Evolutionary conservation across 2,797 vertebrate genomes (phyloP), one percentile per base, ranked within the genome.

Genomic region (Morus bassanus): DNA sequence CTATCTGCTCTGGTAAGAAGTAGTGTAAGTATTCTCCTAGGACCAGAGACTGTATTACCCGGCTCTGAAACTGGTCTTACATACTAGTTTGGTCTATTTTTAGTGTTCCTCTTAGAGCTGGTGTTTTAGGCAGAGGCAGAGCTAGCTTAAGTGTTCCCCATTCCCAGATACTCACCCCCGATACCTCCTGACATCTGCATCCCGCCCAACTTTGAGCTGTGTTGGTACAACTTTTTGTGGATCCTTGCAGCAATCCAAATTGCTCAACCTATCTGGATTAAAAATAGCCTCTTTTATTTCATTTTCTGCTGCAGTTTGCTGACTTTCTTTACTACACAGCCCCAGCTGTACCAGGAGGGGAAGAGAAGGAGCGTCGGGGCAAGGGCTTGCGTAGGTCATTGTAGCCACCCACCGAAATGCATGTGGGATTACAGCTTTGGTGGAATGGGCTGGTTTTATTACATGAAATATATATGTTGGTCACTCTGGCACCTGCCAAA

Each of bases 171-270:
- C 31, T 56, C 43, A 23, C 23, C 37, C 35, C 48, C 0, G 7
- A 8, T 33, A 12, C 27, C 18, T 25, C 6, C 14, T 30, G 13
- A 35, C n/a, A 64, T 69, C 81, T 1, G 0, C 37, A 33, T 68
- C 50, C 27, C 0, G 0, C 41, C n/a, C 1, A 1, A 13, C 13
- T 64, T 24, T 2, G 8, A 67, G 43, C 51, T n/a, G 16, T 13
- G 12, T 21, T 43, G 24, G 23, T 25, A 10, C 50, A 39, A 35
- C 33, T 78, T n/a, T 28, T 45, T 8, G 35, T 30, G 33, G 24
- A 69, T 15, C 28, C 0, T 0, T 22, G 46, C 41, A 51, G 12
- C 30, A 19, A 25, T 31, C 41, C 25, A 35, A 35, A 63, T 28
- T 39, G 31, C 54, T 67, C 46, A 76, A 59, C 24, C 9, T 4